These are phyloP conservation scores for Argya squamiceps DNA, from an alignment of 2,797 vertebrate species.

Conservation along the genomic window DNA sequence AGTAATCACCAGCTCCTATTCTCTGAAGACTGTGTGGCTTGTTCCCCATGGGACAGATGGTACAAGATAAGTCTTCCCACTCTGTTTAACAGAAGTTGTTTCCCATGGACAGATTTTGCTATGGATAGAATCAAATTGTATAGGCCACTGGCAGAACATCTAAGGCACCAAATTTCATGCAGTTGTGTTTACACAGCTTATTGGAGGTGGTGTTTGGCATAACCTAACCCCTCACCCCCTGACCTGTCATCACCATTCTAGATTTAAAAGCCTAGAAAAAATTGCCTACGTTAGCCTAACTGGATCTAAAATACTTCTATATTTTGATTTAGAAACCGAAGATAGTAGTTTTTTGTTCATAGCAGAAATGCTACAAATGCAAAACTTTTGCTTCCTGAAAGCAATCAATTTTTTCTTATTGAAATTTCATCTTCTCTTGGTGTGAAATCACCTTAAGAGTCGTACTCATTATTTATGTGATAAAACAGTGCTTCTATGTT, in stretches of 20 bases:
- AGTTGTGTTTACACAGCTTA: background rate
- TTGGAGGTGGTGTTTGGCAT: background rate
- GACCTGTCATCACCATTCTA: background rate
- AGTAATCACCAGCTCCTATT: background rate
- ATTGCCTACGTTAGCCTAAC: background rate
- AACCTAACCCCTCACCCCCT: background rate
- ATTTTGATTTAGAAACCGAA: background rate
- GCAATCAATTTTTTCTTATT: background rate
- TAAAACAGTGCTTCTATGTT: background rate
- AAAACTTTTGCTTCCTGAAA: background rate
- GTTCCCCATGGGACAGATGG: background rate
- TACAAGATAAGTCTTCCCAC: background rate
- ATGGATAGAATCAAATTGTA: background rate
- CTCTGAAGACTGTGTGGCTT: background rate
- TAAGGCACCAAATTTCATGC: background rate
- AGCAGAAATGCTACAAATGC: background rate
- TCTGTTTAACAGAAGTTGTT: background rate
- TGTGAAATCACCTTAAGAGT: background rate
- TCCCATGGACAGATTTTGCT: background rate
- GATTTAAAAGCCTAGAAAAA: background rate
- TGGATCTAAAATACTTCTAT: background rate
- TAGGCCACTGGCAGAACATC: background rate
- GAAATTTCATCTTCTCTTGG: background rate
- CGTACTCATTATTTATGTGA: background rate
- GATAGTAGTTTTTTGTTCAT: background rate